Base-by-base conservation (phyloP, 2,113 vertebrate species). In the Cathartes aura region DNA sequence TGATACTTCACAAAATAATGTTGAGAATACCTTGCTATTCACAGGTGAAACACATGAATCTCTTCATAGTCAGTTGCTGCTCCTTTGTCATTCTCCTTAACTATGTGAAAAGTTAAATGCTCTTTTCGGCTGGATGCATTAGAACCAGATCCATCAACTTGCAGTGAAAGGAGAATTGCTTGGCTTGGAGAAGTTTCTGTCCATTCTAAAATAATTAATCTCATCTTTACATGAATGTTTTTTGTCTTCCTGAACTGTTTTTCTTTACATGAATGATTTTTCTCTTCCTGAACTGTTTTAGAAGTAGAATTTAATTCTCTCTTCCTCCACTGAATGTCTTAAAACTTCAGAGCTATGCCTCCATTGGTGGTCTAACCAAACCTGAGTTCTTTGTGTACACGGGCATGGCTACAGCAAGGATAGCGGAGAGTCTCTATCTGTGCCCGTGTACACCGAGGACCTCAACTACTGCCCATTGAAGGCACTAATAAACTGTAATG, bases 331-430 rank as follows among this genome's bases (percentile, higher is more conserved):
- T 2, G 34, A 45, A 62, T 45, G 7, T 42, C 47, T 60, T 60
- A 71, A 66, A 19, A 10, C 30, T 23, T 43, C 60, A 84, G 29
- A 50, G 9, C 48, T 9, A 10, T 87, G 42, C 22, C 18, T 55
- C 40, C 24, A 24, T 6, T 50, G 20, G 14, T 48, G 23, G 16
- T 40, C 34, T 40, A 70, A 27, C 8, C n/a, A 53, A 16, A 43
- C 20, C 7, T 0, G 0, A 6, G 55, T 50, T 43, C 8, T 38
- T 23, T 48, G n/a, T 40, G 38, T 14, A 60, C 20, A 6, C 0
- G 1, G 60, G 30, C 82, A 27, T 1, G 1, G 30, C 13, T 64
- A 58, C 21, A 63, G 36, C 32, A 78, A 60, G 26, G 22, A 26
- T 16, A 42, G 20, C n/a, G 62, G n/a, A 67, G 23, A 48, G 47